Conservation (phyloP, 2,888 invertebrate species). For the Ophion ellenae region DNA sequence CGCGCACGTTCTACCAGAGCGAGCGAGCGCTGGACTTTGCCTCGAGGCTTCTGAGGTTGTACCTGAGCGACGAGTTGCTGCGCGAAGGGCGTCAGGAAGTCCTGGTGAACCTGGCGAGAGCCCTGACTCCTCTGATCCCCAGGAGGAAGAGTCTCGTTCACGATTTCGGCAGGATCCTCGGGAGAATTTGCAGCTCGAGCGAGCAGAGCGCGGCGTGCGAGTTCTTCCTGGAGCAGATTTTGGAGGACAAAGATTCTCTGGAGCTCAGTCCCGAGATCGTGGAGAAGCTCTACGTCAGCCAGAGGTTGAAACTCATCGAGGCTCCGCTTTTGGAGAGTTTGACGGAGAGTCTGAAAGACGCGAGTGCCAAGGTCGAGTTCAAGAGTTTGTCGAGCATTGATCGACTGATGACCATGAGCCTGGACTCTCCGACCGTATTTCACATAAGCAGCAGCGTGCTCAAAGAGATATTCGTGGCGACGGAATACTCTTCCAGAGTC, state of each 20-base stretch:
- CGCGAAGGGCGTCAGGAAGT: conserved; percentile 63
- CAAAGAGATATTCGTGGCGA: conserved; percentile 72
- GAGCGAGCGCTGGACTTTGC: conserved; percentile 69
- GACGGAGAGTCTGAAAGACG: conserved; percentile 45
- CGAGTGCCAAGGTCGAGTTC: background rate
- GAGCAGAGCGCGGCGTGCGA: conserved; percentile 69
- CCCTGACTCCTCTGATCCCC: conserved; percentile 67
- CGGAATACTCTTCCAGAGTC: conserved; percentile 69
- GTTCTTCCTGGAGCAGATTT: conserved; percentile 67
- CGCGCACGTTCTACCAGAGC: conserved; percentile 69
- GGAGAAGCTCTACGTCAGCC: conserved; percentile 73
- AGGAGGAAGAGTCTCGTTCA: conserved; percentile 65
- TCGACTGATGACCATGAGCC: conserved; percentile 68
- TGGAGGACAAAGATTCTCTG: conserved; percentile 66
- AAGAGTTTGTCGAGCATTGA: conserved; percentile 43
- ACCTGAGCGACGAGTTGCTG: conserved; percentile 71
- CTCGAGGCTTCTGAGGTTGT: conserved; percentile 70
- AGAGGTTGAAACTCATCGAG: conserved; percentile 74
- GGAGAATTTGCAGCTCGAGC: conserved; percentile 68
- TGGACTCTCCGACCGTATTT: conserved; percentile 73
- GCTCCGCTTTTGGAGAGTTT: conserved; percentile 73
- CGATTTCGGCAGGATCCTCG: conserved; percentile 70
- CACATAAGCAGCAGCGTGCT: conserved; percentile 70
- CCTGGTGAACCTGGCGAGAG: conserved; percentile 70
- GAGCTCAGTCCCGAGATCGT: conserved; percentile 63